These are phyloP conservation scores for Pollachius pollachius DNA, from an alignment of 2,113 vertebrate genomes.

Conservation along the genomic window DNA sequence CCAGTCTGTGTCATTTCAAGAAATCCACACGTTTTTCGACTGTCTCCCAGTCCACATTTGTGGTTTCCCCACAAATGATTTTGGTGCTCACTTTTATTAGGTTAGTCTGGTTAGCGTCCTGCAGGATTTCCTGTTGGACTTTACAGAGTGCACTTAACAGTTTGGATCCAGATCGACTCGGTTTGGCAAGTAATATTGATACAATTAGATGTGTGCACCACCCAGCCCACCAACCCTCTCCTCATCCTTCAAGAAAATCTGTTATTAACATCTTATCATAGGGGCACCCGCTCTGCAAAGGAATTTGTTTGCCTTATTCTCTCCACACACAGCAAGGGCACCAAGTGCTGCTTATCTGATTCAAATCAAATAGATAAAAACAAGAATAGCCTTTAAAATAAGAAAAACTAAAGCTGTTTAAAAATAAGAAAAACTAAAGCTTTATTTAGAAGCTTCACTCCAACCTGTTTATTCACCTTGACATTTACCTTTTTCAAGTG, in stretches of 20 bases:
- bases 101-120: constrained; percentile 89
- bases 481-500: too few relatives aligned
- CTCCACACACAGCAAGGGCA: constrained; percentile 16
- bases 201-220: constrained; percentile 3
- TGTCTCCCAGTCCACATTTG: constrained; percentile 86
- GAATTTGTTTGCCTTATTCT: constrained; percentile 16
- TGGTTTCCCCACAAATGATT: constrained; percentile 90
- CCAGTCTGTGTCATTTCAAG: constrained; percentile 78
- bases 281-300: constrained; percentile 5
- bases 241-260: not conserved
- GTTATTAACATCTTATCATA: constrained; percentile 23
- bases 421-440: too few relatives aligned
- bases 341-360: constrained; percentile 20
- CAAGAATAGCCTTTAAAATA: too few relatives aligned
- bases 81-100: constrained; percentile 90
- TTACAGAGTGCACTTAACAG: constrained; percentile 87
- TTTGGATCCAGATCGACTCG: constrained; percentile 84
- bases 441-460: too few relatives aligned
- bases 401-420: too few relatives aligned
- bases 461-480: too few relatives aligned
- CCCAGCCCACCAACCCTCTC: not conserved
- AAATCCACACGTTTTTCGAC: constrained; percentile 81
- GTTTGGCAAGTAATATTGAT: constrained; percentile 44
- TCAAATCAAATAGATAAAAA: not conserved
- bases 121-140: constrained; percentile 95